phyloP scores from a whole-genome alignment of 1,140 invertebrate genomes.

The Bombus ignitus region DNA sequence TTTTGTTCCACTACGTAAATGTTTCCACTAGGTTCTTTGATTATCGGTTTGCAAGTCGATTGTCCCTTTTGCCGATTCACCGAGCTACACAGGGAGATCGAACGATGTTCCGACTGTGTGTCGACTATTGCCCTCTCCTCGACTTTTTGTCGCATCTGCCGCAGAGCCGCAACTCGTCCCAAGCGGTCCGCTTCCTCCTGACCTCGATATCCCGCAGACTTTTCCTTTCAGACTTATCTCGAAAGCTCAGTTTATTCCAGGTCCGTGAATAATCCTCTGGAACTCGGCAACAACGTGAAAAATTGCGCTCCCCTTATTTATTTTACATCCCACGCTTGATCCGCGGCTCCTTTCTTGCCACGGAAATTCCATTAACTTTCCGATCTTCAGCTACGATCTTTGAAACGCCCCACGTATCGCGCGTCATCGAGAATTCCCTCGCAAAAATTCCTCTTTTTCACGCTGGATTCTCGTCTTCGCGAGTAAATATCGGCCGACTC shows the following conservation, averaged over 20 bases:
- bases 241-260: background rate
- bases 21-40: background rate
- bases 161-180: background rate
- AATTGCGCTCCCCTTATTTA: background rate
- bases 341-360: background rate
- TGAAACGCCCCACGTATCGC: background rate
- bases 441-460: no score
- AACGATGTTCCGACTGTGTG: background rate
- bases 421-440: background rate
- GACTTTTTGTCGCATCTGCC: background rate
- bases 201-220: slow-evolving; percentile 11
- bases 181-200: background rate
- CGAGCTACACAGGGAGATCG: background rate
- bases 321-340: background rate
- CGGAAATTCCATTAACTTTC: slow-evolving; percentile 34
- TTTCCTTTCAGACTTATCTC: slow-evolving; percentile 11
- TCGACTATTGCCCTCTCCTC: background rate
- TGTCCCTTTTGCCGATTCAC: slow-evolving; percentile 8
- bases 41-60: slow-evolving; percentile 9
- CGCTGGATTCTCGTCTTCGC: background rate
- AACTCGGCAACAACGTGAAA: slow-evolving; percentile 6
- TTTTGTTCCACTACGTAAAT: background rate
- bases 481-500: background rate
- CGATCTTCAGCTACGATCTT: background rate
- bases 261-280: background rate